phyloP scores from a whole-genome alignment of 2,888 invertebrate species.

The Cheilosia grossa region DNA sequence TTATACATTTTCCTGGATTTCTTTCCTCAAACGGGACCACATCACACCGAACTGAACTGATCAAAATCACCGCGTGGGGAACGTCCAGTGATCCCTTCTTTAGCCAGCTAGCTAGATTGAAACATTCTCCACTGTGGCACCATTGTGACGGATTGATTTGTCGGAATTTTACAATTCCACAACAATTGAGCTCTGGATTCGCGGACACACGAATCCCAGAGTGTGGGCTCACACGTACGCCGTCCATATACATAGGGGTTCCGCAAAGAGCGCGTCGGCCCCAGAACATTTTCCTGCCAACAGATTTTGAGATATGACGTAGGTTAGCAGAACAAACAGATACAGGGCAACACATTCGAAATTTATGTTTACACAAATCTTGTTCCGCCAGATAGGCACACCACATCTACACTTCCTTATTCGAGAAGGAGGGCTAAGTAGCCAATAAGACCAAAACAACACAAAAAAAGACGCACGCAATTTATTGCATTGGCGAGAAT shows the following conservation, averaged over 20 bases:
- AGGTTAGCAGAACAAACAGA: slow-evolving; percentile 63
- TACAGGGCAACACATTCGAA: slow-evolving; percentile 29
- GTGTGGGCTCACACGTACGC: slow-evolving; percentile 61
- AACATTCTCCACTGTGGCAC: slow-evolving; percentile 38
- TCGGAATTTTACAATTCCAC: slow-evolving; percentile 69
- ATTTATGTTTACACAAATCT: slow-evolving; percentile 70
- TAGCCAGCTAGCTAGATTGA: slow-evolving; percentile 42
- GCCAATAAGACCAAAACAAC: slow-evolving; percentile 39
- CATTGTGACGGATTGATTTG: slow-evolving; percentile 75
- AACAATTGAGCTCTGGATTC: slow-evolving; percentile 66
- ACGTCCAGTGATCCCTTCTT: slow-evolving; percentile 10
- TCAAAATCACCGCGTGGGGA: slow-evolving; percentile 51
- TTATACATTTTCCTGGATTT: slow-evolving; percentile 49
- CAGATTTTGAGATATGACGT: slow-evolving; percentile 68
- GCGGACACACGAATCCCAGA: slow-evolving; percentile 40
- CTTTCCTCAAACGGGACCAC: slow-evolving; percentile 33
- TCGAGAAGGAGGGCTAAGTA: slow-evolving; percentile 49
- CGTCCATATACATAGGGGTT: slow-evolving; percentile 54
- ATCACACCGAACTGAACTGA: slow-evolving; percentile 38
- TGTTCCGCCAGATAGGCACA: slow-evolving; percentile 53
- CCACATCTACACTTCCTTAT: slow-evolving; percentile 55
- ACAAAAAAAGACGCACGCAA: slow-evolving; percentile 6
- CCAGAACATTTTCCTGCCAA: slow-evolving; percentile 68
- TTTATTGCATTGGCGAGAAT: slow-evolving; percentile 44
- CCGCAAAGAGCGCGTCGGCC: slow-evolving; percentile 35